Percentiles rank a stretch among this genome's conserved stretches.
Conservation (phyloP, 2,888 invertebrate genomes). For the Limnephilus auricula region DNA sequence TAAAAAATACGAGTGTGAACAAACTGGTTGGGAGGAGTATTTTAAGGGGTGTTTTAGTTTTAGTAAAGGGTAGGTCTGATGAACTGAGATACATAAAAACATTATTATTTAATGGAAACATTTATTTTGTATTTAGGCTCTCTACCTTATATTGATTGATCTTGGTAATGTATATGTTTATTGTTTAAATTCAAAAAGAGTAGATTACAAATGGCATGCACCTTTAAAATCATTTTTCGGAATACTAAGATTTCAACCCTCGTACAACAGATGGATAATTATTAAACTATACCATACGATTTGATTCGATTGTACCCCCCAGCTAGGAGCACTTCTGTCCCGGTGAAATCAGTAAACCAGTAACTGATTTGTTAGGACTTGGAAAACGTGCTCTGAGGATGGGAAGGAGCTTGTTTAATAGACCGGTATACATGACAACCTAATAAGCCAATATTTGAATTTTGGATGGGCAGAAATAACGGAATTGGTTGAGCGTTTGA, state of each 20-base stretch:
- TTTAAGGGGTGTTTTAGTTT: not conserved
- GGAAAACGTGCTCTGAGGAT: too few species aligned
- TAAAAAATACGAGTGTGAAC: slow-evolving; percentile 24
- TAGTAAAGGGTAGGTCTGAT: not conserved
- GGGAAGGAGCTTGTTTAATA: too few species aligned
- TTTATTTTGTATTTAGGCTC: not conserved
- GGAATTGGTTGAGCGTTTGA: too few species aligned
- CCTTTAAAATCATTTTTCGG: not conserved
- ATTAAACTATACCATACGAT: too few species aligned
- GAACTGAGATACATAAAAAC: not conserved
- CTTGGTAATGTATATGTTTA: not conserved
- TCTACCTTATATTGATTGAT: not conserved
- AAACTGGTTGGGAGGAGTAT: slow-evolving; percentile 26
- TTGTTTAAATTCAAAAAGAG: not conserved
- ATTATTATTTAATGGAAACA: not conserved
- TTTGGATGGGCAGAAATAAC: too few species aligned
- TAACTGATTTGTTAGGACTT: too few species aligned
- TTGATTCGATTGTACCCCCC: too few species aligned
- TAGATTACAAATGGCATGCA: not conserved
- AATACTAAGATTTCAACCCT: not conserved
- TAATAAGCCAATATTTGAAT: too few species aligned
- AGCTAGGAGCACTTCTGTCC: too few species aligned
- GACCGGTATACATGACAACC: too few species aligned
- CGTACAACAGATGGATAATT: not conserved
- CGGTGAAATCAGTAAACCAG: too few species aligned